These are phyloP conservation scores for Lampris megalopsis DNA, from an alignment of 2,113 vertebrate species.

Conservation along the genomic window DNA sequence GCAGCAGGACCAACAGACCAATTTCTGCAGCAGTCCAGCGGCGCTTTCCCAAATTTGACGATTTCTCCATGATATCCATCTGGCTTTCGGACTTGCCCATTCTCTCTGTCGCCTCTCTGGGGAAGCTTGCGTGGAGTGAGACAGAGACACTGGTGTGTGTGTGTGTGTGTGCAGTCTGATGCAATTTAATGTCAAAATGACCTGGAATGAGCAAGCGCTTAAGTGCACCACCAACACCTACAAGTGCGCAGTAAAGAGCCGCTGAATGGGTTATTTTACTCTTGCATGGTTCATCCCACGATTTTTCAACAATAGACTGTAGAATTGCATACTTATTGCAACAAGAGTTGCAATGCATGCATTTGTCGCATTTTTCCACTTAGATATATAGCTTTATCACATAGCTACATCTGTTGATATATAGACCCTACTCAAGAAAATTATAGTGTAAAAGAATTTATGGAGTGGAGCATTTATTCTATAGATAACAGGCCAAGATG, in stretches of 20 bases:
- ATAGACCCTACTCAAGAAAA: neutral
- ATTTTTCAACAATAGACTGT: neutral
- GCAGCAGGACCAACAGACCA: constrained; percentile 86
- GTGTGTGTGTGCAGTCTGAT: constrained; percentile 63
- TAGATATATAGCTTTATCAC: constrained; percentile 22
- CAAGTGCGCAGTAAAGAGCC: constrained; percentile 56
- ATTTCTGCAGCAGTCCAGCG: constrained; percentile 85
- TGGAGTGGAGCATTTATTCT: constrained; percentile 17
- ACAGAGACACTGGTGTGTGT: constrained; percentile 45
- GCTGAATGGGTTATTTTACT: constrained; percentile 5
- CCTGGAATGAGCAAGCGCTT: constrained; percentile 60
- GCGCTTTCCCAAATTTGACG: constrained; percentile 82
- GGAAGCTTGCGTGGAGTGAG: constrained; percentile 58
- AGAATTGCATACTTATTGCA: neutral
- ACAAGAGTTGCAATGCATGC: neutral
- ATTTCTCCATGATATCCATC: constrained; percentile 92
- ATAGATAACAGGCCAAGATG: constrained; percentile 31
- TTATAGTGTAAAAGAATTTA: neutral
- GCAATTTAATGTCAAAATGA: constrained; percentile 67
- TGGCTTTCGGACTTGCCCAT: constrained; percentile 94
- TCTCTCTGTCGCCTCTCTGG: constrained; percentile 76
- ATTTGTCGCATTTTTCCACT: constrained; percentile 5
- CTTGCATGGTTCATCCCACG: neutral
- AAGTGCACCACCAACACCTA: constrained; percentile 67
- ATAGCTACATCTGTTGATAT: constrained; percentile 43